These are phyloP conservation scores for Bombylius major DNA, from an alignment of 2,888 invertebrate species.

Conservation along the genomic window DNA sequence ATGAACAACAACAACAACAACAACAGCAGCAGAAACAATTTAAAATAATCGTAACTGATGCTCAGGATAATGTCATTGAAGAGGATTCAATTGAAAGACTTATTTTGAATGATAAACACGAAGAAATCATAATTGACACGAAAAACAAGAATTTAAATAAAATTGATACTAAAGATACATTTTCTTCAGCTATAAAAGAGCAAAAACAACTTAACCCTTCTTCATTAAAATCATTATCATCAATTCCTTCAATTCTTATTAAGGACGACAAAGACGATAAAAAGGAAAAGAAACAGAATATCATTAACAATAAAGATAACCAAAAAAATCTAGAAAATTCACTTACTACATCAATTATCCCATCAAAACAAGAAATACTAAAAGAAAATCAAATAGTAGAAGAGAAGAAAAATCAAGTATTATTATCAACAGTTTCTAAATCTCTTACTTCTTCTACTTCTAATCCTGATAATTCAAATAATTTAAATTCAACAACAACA, in stretches of 20 bases:
- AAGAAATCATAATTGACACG: neutral
- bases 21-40: slow-evolving; percentile 18
- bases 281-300: neutral
- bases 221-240: too few relatives aligned
- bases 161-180: neutral
- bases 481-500: neutral
- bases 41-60: slow-evolving; percentile 33
- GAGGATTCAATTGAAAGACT: slow-evolving; percentile 28
- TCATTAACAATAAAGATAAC: neutral
- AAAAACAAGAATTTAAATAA: neutral
- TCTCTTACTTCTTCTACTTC: neutral
- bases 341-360: too few relatives aligned
- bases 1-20: neutral
- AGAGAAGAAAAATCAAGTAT: neutral
- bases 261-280: too few relatives aligned
- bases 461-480: neutral
- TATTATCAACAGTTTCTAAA: neutral
- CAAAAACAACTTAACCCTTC: neutral
- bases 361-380: too few relatives aligned
- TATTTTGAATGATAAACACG: neutral
- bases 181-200: neutral
- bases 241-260: too few relatives aligned
- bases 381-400: neutral
- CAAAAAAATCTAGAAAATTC: neutral
- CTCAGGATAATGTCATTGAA: slow-evolving; percentile 33